Evolutionary conservation across 2,797 vertebrate species (phyloP).

Genomic region (Acanthurus tractus): DNA sequence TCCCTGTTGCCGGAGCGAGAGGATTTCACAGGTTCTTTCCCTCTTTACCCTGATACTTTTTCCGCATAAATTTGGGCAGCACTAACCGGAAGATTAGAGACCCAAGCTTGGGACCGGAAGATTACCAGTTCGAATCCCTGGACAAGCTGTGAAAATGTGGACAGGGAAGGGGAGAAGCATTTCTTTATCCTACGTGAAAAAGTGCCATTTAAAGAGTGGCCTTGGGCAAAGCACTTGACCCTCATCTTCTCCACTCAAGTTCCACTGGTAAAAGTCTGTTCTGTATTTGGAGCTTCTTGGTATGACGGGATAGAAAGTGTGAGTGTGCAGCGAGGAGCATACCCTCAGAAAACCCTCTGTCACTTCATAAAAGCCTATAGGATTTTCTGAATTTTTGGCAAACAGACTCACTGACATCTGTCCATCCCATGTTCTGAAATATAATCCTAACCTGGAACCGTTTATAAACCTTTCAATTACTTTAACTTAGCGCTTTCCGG

Average conservation of each 20-base stretch:
- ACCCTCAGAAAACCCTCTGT: conserved; percentile 24
- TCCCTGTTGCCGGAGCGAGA: too few species aligned
- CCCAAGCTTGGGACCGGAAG: conserved; percentile 31
- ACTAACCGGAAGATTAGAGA: conserved; percentile 60
- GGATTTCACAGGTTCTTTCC: too few species aligned
- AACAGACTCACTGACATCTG: conserved; percentile 39
- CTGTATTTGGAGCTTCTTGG: conserved; percentile 42
- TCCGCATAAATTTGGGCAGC: conserved; percentile 42
- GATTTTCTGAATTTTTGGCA: conserved; percentile 34
- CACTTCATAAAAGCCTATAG: conserved; percentile 35
- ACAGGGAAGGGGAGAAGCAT: conserved; percentile 25
- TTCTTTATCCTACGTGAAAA: conserved; percentile 58
- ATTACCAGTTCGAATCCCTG: conserved; percentile 54
- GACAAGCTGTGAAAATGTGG: conserved; percentile 53
- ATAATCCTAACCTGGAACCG: conserved; percentile 44
- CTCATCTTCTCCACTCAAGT: conserved; percentile 47
- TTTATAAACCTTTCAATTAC: conserved; percentile 60
- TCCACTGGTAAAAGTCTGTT: conserved; percentile 35
- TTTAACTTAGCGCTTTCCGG: conserved; percentile 22
- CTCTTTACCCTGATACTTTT: conserved; percentile 35
- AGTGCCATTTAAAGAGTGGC: conserved; percentile 48
- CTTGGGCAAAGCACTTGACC: conserved; percentile 45
- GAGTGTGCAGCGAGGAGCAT: conserved; percentile 29
- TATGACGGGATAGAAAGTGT: conserved; percentile 29
- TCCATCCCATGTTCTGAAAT: conserved; percentile 28